These are phyloP conservation scores for Euphonia xanthogaster DNA, from an alignment of 2,797 vertebrate species.

Conservation along the genomic window DNA sequence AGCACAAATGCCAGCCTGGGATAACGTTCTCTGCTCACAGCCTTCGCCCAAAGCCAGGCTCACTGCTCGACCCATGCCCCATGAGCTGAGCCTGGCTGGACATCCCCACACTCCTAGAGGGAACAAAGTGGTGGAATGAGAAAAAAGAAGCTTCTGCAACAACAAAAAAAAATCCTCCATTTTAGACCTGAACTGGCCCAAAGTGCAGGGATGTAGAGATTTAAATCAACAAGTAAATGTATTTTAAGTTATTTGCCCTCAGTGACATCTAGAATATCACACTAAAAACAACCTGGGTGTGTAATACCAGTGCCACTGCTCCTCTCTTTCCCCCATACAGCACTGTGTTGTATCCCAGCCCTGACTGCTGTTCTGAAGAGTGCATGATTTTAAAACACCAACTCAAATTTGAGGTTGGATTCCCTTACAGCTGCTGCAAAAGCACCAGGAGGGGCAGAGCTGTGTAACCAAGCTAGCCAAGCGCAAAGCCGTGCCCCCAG, in stretches of 20 bases:
- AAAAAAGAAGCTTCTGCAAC: neutral
- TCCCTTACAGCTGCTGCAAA: neutral
- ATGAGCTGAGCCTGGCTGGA: neutral
- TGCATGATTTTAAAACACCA: rapidly evolving
- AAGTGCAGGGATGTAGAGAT: neutral
- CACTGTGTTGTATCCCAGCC: rapidly evolving
- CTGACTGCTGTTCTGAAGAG: neutral
- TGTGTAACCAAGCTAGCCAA: rapidly evolving
- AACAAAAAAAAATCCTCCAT: rapidly evolving
- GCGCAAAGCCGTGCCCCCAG: rapidly evolving
- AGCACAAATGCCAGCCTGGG: neutral
- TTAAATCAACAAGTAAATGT: neutral
- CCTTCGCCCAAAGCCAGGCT: neutral
- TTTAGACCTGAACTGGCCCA: neutral
- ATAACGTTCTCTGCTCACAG: neutral
- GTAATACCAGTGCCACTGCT: neutral
- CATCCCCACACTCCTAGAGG: neutral
- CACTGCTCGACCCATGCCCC: rapidly evolving
- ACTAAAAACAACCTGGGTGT: neutral
- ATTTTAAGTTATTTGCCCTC: neutral
- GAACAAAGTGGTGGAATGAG: neutral
- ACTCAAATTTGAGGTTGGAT: neutral
- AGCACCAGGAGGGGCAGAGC: neutral
- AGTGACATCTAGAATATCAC: neutral
- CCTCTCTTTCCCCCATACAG: rapidly evolving